A percentile compares a stretch with the other conserved stretches of the same genome.
These are phyloP conservation scores for Hippocampus zosterae DNA, from an alignment of 2,113 vertebrate genomes.

Conservation along the genomic window DNA sequence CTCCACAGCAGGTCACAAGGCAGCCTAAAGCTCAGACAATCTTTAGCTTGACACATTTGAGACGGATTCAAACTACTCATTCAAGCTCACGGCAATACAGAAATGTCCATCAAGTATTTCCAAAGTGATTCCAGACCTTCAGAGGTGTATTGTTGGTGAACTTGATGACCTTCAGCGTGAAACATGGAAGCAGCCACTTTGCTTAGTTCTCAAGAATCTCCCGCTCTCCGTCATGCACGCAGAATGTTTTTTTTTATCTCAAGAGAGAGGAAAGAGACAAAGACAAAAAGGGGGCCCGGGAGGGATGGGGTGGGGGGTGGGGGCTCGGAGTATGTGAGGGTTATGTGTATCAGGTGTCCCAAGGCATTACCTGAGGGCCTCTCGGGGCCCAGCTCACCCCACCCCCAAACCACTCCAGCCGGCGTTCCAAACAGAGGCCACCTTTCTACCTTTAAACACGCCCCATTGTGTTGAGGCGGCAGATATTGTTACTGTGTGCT, in stretches of 20 bases:
- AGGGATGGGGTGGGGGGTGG: too few species aligned
- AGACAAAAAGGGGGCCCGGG: slow-evolving; percentile 41
- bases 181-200: slow-evolving; percentile 18
- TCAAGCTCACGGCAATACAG: slow-evolving; percentile 43
- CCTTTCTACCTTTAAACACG: slow-evolving; percentile 58
- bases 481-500: slow-evolving; percentile 62
- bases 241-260: slow-evolving; percentile 33
- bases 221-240: background rate
- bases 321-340: slow-evolving; percentile 43
- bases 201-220: slow-evolving; percentile 1
- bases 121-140: slow-evolving; percentile 40
- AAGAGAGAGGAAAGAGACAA: slow-evolving; percentile 36
- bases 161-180: slow-evolving; percentile 14
- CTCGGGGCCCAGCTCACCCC: slow-evolving; percentile 23
- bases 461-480: slow-evolving; percentile 60
- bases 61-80: background rate
- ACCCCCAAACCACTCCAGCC: slow-evolving; percentile 3
- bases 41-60: background rate
- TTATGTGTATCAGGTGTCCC: slow-evolving; percentile 67
- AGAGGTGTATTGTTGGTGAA: slow-evolving; percentile 32
- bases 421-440: slow-evolving; percentile 56
- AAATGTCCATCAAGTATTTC: slow-evolving; percentile 71
- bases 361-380: slow-evolving; percentile 60
- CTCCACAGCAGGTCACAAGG: background rate
- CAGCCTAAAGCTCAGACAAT: background rate